A percentile compares a stretch with the other conserved stretches of the same genome.
Conservation (phyloP, 2,797 vertebrate species). For the Darevskia mixta region DNA sequence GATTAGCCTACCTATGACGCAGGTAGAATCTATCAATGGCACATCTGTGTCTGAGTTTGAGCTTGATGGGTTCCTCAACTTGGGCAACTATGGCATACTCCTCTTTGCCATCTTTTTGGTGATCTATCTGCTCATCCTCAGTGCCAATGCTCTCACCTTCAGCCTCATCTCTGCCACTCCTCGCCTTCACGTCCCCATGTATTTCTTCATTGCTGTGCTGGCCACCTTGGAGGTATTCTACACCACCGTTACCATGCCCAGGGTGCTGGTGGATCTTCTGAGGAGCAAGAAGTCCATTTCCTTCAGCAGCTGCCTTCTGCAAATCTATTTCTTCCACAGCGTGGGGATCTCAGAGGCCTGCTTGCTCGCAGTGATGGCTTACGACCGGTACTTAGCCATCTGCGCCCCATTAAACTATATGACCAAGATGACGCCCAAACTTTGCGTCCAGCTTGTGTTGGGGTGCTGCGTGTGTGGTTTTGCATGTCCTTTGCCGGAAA, state of each 20-base stretch:
- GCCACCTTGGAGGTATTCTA: constrained; percentile 62
- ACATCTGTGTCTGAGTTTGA: constrained; percentile 52
- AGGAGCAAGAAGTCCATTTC: constrained; percentile 52
- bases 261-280: constrained; percentile 57
- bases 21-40: constrained; percentile 42
- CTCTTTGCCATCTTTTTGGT: constrained; percentile 54
- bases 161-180: constrained; percentile 28
- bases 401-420: constrained; percentile 53
- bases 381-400: constrained; percentile 61
- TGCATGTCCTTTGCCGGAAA: constrained; percentile 26
- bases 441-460: constrained; percentile 4
- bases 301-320: constrained; percentile 52
- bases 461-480: constrained; percentile 34
- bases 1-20: background rate
- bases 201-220: constrained; percentile 52
- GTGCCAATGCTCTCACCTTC: constrained; percentile 55
- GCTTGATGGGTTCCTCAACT: constrained; percentile 55
- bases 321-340: constrained; percentile 66
- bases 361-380: constrained; percentile 57
- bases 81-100: background rate
- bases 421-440: constrained; percentile 25
- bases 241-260: constrained; percentile 55
- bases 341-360: constrained; percentile 51
- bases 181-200: constrained; percentile 61
- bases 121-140: constrained; percentile 60